Evolutionary conservation across 1,140 invertebrate genomes (phyloP).

Genomic region (Drosophila carrolli): DNA sequence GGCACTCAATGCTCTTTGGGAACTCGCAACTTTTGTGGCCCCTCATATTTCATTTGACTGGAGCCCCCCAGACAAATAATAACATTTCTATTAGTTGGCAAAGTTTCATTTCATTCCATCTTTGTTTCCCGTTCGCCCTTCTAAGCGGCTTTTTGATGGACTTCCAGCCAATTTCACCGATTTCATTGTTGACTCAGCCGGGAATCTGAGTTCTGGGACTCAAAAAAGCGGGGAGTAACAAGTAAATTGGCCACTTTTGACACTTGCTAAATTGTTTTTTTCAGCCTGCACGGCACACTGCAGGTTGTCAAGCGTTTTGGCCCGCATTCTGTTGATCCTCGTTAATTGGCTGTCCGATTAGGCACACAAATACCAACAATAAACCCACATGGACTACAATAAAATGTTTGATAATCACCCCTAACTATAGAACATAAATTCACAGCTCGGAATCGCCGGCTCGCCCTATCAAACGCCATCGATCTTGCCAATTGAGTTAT

Average conservation of each 20-base stretch:
- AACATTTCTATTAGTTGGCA: conserved; percentile 74
- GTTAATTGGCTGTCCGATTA: conserved; percentile 50
- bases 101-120: conserved; percentile 63
- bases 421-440: conserved; percentile 46
- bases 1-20: conserved; percentile 16
- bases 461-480: conserved; percentile 56
- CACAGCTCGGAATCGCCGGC: conserved; percentile 8
- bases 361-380: conserved; percentile 8
- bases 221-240: conserved; percentile 42
- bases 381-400: conserved; percentile 26
- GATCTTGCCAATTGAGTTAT: conserved; percentile 75
- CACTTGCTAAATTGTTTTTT: conserved; percentile 70
- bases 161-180: conserved; percentile 78
- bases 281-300: conserved; percentile 17
- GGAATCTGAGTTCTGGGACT: conserved; percentile 13
- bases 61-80: conserved; percentile 59
- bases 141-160: conserved; percentile 46
- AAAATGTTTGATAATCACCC: conserved; percentile 38
- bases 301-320: conserved; percentile 34
- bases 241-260: conserved; percentile 71
- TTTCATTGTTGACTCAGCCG: conserved; percentile 67
- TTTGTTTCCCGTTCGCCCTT: conserved; percentile 41
- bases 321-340: conserved; percentile 31
- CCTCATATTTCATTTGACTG: conserved; percentile 41
- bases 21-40: conserved; percentile 21